Evolutionary conservation across 1,140 invertebrate species (phyloP).

Genomic region (Drosophila erecta): DNA sequence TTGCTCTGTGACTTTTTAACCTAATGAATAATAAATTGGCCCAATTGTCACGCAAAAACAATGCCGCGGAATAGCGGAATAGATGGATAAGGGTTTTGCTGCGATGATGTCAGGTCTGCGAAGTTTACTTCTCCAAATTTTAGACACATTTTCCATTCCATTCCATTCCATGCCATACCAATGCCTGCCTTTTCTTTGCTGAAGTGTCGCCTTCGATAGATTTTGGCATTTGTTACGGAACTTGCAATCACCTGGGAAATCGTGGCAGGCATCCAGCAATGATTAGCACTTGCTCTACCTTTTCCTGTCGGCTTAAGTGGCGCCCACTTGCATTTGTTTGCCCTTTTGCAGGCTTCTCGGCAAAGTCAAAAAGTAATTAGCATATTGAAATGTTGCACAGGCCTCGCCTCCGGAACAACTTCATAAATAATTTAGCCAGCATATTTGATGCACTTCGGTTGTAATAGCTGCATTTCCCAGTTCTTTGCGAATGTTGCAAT

Average conservation of each 20-base stretch:
- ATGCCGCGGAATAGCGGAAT: conserved; percentile 58
- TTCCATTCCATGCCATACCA: neutral
- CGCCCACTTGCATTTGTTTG: conserved; percentile 52
- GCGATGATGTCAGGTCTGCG: conserved; percentile 43
- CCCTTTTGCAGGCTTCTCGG: conserved; percentile 4
- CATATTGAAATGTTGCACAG: conserved; percentile 70
- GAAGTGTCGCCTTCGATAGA: conserved; percentile 72
- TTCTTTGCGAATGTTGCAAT: conserved; percentile 42
- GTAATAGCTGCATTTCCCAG: conserved; percentile 24
- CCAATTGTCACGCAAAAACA: conserved; percentile 82
- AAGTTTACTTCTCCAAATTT: conserved; percentile 65
- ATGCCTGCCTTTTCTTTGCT: conserved; percentile 15
- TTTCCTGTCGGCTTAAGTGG: neutral
- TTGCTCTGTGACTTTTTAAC: conserved; percentile 74
- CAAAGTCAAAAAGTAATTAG: conserved; percentile 70
- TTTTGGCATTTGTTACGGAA: conserved; percentile 78
- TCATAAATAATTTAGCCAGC: conserved; percentile 58
- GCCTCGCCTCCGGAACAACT: conserved; percentile 11
- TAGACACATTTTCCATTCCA: conserved; percentile 60
- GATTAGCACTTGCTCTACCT: conserved; percentile 49
- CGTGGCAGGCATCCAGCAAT: conserved; percentile 55
- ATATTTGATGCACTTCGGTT: conserved; percentile 43
- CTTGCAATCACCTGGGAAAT: conserved; percentile 73
- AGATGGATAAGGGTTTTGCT: conserved; percentile 62
- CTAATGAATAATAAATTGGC: conserved; percentile 82